phyloP scores from a whole-genome alignment of 2,113 vertebrate species.

The Lepisosteus oculatus region DNA sequence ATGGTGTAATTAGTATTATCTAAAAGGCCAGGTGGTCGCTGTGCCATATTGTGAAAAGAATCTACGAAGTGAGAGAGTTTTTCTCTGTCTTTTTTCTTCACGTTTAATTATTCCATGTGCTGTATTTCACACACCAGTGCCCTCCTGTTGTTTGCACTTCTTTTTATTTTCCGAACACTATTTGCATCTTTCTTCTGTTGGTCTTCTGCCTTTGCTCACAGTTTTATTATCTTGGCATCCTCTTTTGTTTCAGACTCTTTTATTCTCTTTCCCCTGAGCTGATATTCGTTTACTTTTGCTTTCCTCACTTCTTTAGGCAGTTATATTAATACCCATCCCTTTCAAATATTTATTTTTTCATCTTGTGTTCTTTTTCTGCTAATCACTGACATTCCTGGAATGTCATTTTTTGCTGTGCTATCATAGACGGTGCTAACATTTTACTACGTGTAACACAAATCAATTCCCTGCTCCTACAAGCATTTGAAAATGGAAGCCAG shows the following conservation, averaged over 20 bases:
- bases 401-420: constrained; percentile 47
- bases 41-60: constrained; percentile 16
- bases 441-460: constrained; percentile 56
- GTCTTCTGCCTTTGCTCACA: constrained; percentile 1
- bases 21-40: constrained; percentile 29
- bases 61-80: not conserved
- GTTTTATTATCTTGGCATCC: not conserved
- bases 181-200: constrained; percentile 30
- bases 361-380: constrained; percentile 42
- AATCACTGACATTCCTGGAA: constrained; percentile 46
- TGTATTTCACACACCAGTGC: constrained; percentile 11
- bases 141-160: constrained; percentile 21
- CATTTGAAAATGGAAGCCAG: not conserved
- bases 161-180: constrained; percentile 4
- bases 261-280: constrained; percentile 46
- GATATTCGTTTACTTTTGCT: constrained; percentile 61
- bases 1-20: constrained; percentile 23
- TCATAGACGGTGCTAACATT: constrained; percentile 45
- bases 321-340: constrained; percentile 62
- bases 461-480: constrained; percentile 21
- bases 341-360: constrained; percentile 71
- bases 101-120: constrained; percentile 28
- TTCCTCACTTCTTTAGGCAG: constrained; percentile 53
- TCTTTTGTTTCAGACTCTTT: constrained; percentile 32
- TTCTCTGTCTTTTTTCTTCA: constrained; percentile 18